phyloP scores from a whole-genome alignment of 2,113 vertebrate genomes.

The Calonectris borealis region DNA sequence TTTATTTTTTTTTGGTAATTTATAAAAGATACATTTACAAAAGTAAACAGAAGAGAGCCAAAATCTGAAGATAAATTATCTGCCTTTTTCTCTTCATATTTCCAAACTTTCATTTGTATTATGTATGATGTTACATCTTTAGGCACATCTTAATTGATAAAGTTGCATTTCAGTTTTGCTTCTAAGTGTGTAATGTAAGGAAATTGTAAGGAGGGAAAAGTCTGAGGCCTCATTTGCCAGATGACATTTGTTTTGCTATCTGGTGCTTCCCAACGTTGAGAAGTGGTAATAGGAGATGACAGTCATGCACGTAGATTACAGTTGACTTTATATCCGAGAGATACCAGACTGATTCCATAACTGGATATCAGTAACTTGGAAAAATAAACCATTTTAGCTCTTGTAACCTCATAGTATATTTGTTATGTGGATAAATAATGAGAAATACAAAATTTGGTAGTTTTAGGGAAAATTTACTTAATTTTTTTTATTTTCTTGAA shows the following conservation, averaged over 20 bases:
- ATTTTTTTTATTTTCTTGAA: constrained; percentile 48
- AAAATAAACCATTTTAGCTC: background rate
- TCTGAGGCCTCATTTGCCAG: accelerated
- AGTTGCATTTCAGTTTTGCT: background rate
- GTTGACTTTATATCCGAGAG: background rate
- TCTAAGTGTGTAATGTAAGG: background rate
- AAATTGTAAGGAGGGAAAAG: background rate
- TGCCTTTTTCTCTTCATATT: background rate
- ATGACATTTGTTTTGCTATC: background rate
- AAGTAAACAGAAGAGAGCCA: background rate
- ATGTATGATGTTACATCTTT: background rate
- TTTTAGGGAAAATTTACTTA: background rate
- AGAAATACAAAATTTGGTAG: background rate
- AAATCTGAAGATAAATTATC: background rate
- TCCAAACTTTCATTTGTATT: background rate
- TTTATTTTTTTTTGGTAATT: background rate
- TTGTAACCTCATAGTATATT: accelerated
- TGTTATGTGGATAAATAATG: background rate
- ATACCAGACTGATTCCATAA: background rate
- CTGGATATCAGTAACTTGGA: background rate
- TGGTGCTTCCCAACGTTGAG: accelerated
- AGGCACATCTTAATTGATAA: background rate
- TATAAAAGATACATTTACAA: background rate
- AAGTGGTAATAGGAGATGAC: background rate
- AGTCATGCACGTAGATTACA: background rate